phyloP scores from a whole-genome alignment of 2,888 invertebrate genomes.

The Heteromyza rotundicornis region DNA sequence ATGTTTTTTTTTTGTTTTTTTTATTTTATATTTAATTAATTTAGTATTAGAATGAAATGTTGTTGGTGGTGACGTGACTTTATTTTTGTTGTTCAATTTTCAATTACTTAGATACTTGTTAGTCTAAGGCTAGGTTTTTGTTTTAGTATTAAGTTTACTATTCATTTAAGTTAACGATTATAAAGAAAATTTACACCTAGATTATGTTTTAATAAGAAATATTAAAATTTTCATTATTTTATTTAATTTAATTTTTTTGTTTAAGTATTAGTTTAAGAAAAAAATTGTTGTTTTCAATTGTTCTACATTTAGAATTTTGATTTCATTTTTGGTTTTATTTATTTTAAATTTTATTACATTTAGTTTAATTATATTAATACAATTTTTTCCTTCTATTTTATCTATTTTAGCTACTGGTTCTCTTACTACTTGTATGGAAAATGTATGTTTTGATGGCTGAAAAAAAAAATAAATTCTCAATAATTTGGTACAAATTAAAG shows the following conservation, averaged over 20 bases:
- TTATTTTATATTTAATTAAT: slow-evolving; percentile 11
- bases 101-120: background rate
- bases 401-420: background rate
- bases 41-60: background rate
- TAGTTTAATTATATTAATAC: too few relatives aligned
- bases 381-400: background rate
- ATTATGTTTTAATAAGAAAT: background rate
- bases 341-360: background rate
- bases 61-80: background rate
- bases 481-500: background rate
- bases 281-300: slow-evolving; percentile 3
- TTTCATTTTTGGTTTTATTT: background rate
- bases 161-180: background rate
- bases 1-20: slow-evolving; percentile 25
- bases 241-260: background rate
- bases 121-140: too few relatives aligned
- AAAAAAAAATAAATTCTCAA: background rate
- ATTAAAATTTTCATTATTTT: too few relatives aligned
- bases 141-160: background rate
- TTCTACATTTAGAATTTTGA: slow-evolving; percentile 6
- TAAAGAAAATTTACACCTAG: background rate
- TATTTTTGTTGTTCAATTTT: background rate
- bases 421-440: background rate
- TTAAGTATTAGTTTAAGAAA: background rate
- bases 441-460: background rate